Conservation (phyloP, 2,888 invertebrate genomes). For the Charanyca ferruginea region DNA sequence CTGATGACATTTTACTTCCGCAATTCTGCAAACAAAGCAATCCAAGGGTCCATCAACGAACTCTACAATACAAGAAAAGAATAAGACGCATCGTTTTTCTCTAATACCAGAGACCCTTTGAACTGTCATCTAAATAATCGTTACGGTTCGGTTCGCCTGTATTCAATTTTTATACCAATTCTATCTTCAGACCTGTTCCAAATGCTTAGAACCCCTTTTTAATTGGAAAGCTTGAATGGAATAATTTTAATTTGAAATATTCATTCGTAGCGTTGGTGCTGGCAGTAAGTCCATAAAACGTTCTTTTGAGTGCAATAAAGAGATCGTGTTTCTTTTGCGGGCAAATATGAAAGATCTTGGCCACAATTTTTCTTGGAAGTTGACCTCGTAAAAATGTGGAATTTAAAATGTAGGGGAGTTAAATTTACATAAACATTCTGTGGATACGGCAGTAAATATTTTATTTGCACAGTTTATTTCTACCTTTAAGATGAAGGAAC, state of each 20-base stretch:
- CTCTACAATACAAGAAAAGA: slow-evolving; percentile 53
- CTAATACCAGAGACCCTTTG: slow-evolving; percentile 61
- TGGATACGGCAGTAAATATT: slow-evolving; percentile 44
- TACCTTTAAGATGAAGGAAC: slow-evolving; percentile 21
- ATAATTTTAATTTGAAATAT: slow-evolving; percentile 66
- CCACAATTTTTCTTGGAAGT: slow-evolving; percentile 52
- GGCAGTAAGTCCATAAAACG: slow-evolving; percentile 45
- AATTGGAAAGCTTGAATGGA: slow-evolving; percentile 63
- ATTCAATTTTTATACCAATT: slow-evolving; percentile 66
- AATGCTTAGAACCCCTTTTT: slow-evolving; percentile 65
- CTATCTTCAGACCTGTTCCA: slow-evolving; percentile 44
- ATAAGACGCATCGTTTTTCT: slow-evolving; percentile 54
- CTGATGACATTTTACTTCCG: slow-evolving; percentile 41
- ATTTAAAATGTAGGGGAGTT: slow-evolving; percentile 51
- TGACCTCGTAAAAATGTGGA: slow-evolving; percentile 56
- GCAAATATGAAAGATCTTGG: slow-evolving; percentile 54
- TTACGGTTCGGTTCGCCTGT: slow-evolving; percentile 61
- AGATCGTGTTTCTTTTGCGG: slow-evolving; percentile 55
- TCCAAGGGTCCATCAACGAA: slow-evolving; percentile 45
- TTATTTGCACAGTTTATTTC: slow-evolving; percentile 46
- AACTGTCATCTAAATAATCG: slow-evolving; percentile 68
- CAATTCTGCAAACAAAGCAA: slow-evolving; percentile 46
- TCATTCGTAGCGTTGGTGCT: slow-evolving; percentile 45
- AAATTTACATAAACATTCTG: slow-evolving; percentile 48
- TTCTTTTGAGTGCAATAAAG: slow-evolving; percentile 56